Conservation (phyloP, 2,888 invertebrate genomes). For the Scaeva pyrastri region DNA sequence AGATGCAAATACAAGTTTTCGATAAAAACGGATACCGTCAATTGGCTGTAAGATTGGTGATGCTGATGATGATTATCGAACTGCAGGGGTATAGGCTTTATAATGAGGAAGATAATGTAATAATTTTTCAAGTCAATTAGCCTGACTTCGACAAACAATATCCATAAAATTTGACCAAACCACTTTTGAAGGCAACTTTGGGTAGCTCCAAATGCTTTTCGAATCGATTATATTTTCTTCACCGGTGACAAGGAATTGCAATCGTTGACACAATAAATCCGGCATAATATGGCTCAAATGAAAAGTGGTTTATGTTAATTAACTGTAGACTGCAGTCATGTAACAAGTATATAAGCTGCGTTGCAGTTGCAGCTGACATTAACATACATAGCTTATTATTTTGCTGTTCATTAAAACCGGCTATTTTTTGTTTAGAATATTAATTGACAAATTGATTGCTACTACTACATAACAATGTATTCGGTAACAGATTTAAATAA, state of each 20-base stretch:
- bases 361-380: too few species aligned
- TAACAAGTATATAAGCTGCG: neutral
- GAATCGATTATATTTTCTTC: conserved; percentile 16
- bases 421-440: too few species aligned
- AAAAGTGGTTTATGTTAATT: neutral
- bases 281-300: neutral
- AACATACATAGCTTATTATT: too few species aligned
- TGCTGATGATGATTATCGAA: conserved; percentile 4
- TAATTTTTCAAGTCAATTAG: conserved; percentile 12
- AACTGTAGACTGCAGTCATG: neutral
- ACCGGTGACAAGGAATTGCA: neutral
- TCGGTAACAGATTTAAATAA: too few species aligned
- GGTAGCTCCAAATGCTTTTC: conserved; percentile 4
- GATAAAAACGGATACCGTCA: neutral
- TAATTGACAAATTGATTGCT: too few species aligned
- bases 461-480: too few species aligned
- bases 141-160: neutral
- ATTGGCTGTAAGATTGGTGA: neutral
- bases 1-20: conserved; percentile 29
- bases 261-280: neutral
- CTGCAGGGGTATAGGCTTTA: neutral
- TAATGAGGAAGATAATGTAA: conserved; percentile 24
- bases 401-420: too few species aligned
- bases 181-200: neutral
- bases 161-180: neutral